A percentile compares a stretch with the other conserved stretches of the same genome.
phyloP scores from a whole-genome alignment of 2,113 vertebrate species.

The Dromas ardeola region DNA sequence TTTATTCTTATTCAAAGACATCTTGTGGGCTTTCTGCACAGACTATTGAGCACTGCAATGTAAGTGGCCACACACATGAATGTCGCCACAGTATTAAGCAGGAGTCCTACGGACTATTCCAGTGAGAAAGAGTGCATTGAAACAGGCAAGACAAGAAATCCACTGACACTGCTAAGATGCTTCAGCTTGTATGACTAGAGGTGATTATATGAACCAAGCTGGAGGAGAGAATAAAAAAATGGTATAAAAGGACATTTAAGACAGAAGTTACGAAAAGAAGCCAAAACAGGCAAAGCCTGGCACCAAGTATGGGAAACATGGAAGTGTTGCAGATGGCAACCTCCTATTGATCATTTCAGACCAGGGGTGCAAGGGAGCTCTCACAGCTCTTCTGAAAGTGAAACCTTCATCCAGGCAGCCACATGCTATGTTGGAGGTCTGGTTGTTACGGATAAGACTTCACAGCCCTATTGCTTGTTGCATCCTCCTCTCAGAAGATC shows the following conservation, averaged over 20 bases:
- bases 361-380: background rate
- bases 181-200: background rate
- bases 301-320: background rate
- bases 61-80: background rate
- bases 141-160: background rate
- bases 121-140: background rate
- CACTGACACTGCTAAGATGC: background rate
- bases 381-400: background rate
- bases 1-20: background rate
- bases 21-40: background rate
- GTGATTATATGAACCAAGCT: background rate
- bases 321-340: background rate
- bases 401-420: background rate
- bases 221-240: background rate
- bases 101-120: background rate
- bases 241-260: background rate
- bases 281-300: background rate
- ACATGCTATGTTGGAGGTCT: background rate
- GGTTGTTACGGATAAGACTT: background rate
- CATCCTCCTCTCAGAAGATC: background rate
- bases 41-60: background rate
- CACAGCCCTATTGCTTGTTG: background rate
- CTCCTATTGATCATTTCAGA: background rate
- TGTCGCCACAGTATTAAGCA: background rate
- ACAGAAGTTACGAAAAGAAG: background rate